phyloP scores from a whole-genome alignment of 2,113 vertebrate species.

The Caranx melampygus region DNA sequence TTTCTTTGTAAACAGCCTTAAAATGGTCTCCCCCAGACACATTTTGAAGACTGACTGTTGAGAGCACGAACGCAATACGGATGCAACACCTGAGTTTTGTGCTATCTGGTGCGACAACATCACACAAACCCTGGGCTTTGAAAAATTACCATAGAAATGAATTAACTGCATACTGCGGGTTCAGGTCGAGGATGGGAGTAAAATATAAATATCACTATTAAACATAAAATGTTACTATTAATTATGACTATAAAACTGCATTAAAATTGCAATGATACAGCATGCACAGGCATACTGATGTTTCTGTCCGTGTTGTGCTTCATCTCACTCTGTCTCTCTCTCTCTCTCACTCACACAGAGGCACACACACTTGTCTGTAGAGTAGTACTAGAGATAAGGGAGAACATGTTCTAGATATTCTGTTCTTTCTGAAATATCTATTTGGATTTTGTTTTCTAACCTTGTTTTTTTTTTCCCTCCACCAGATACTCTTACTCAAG shows the following conservation, averaged over 20 bases:
- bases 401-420: slow-evolving; percentile 15
- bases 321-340: background rate
- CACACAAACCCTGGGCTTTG: background rate
- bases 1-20: slow-evolving; percentile 24
- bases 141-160: background rate
- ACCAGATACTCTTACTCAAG: slow-evolving; percentile 4
- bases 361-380: background rate
- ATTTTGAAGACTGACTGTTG: slow-evolving; percentile 10
- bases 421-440: background rate
- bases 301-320: background rate
- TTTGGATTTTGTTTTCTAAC: background rate
- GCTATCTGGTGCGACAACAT: background rate
- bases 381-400: background rate
- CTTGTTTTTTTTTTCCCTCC: background rate
- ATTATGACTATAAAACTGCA: slow-evolving; percentile 20
- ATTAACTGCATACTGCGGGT: slow-evolving; percentile 7
- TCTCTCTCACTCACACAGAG: no score
- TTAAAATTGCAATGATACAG: slow-evolving; percentile 25
- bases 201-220: slow-evolving; percentile 13
- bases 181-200: background rate
- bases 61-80: background rate
- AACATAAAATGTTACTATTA: slow-evolving; percentile 16
- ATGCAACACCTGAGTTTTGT: background rate
- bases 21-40: background rate
- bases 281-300: slow-evolving; percentile 26